These are phyloP conservation scores for Perizoma flavofasciatum DNA, from an alignment of 2,888 invertebrate genomes.

Conservation along the genomic window DNA sequence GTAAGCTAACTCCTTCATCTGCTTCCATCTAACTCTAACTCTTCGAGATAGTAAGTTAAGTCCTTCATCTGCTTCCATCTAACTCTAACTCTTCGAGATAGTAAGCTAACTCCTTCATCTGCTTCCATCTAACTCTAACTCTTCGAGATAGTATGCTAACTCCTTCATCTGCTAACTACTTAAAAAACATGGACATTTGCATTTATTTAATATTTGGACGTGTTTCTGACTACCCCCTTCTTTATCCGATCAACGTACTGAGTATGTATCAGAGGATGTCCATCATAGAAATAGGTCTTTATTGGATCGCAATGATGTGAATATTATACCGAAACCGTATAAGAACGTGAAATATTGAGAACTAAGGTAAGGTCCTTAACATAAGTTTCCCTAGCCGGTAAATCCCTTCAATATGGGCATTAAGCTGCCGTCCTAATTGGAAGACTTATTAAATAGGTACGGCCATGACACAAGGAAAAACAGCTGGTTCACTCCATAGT, in stretches of 20 bases:
- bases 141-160: not conserved
- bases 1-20: not conserved
- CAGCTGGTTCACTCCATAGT: constrained; percentile 3
- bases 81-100: no score
- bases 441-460: constrained; percentile 66
- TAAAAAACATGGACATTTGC: no score
- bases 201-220: no score
- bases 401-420: constrained; percentile 50
- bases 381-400: constrained; percentile 34
- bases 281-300: no score
- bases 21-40: no score
- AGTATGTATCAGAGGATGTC: no score
- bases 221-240: no score
- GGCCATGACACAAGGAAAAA: constrained; percentile 41
- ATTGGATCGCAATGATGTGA: not conserved
- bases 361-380: constrained; percentile 7
- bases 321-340: not conserved
- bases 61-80: no score
- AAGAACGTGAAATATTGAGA: constrained; percentile 9
- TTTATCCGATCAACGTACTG: no score
- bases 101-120: not conserved
- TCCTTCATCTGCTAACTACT: no score
- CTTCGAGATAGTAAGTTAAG: not conserved
- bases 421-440: constrained; percentile 61
- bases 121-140: no score